Conservation (phyloP, 23 tunicate genomes). For the Styela clava region DNA sequence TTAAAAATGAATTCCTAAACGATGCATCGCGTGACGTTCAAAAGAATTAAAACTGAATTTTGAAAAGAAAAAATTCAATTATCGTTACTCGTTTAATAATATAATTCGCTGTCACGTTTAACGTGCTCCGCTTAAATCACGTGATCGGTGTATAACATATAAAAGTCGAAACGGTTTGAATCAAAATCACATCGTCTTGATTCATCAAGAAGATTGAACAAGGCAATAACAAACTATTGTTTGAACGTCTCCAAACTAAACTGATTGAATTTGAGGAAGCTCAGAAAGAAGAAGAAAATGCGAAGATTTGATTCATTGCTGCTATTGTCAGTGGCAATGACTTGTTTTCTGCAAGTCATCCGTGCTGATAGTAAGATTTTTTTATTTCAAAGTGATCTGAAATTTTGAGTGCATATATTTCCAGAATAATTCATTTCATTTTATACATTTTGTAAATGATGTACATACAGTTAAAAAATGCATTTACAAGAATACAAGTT, state of each 20-base stretch:
- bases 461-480: no score
- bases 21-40: neutral
- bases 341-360: neutral
- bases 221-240: neutral
- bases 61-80: no score
- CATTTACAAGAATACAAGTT: no score
- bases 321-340: neutral
- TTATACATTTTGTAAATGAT: no score
- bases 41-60: neutral
- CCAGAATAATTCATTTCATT: no score
- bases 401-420: no score
- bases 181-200: neutral
- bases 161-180: neutral
- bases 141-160: neutral
- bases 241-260: neutral
- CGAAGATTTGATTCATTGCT: neutral
- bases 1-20: no score
- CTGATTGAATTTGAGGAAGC: neutral
- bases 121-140: neutral
- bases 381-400: no score
- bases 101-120: neutral
- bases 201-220: neutral
- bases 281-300: neutral
- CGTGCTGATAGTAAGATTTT: neutral
- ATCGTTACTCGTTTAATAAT: neutral